Base-by-base conservation (phyloP, 2,797 vertebrate species). In the Apogon hyalosoma region DNA sequence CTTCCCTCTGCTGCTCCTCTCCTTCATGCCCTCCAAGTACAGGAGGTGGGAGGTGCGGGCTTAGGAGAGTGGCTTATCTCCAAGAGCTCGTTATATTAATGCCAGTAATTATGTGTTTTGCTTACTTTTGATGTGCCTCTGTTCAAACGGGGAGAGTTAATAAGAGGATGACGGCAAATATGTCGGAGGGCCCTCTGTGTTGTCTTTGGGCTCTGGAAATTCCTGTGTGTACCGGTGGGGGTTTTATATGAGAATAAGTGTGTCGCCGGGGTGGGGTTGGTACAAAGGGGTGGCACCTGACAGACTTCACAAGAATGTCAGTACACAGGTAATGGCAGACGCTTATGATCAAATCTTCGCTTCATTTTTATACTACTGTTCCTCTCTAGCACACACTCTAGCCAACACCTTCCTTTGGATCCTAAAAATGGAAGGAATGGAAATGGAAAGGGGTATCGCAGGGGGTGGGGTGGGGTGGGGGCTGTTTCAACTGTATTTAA, bases 91-190 rank as follows among this genome's bases (percentile, higher is more conserved):
- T 93, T 92, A 93, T 92, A 94, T 94, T 94, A 94, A 94, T 94
- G 88, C 92, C 89, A 90, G 92, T 94, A 95, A 97, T 96, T 95
- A 94, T 94, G 93, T 92, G 85, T 94, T 96, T 96, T 95, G 90
- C 92, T 90, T 93, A 88, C 91, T 94, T 95, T 65, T 84, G 90
- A 95, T 92, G 88, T 88, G 75, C 86, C 82, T 92, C 92, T 93
- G 90, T 92, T 93, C 88, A 90, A 90, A 91, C 87, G 84, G 47
- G 79, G 80, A 80, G 84, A 82, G 88, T 90, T 92, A 90, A 90
- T 90, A 92, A 91, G 87, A 90, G 84, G 89, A 92, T 92, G 86
- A 90, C 67, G 87, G 88, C 85, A 89, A 90, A 91, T 88, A 92
- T 92, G 86, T 93, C 77, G 48, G 77, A 82, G 80, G 84, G 83